phyloP scores from a whole-genome alignment of 1,140 invertebrate genomes.

The Apis laboriosa region DNA sequence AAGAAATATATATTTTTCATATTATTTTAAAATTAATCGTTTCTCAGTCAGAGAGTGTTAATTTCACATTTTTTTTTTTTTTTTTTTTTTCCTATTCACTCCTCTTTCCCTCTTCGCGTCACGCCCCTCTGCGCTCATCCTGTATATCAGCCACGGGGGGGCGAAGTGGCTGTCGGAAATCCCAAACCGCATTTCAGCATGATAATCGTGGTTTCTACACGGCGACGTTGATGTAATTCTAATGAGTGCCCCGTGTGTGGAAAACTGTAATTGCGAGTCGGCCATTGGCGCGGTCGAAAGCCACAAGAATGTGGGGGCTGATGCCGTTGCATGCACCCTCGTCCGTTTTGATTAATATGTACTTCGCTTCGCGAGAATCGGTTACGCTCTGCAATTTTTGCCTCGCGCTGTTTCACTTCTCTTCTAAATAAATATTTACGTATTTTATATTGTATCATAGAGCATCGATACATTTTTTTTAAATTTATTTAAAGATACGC shows the following conservation, averaged over 20 bases:
- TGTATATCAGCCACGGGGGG: slow-evolving; percentile 17
- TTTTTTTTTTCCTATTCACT: no score
- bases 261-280: slow-evolving; percentile 60
- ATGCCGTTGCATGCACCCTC: no score
- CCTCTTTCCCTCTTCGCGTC: background rate
- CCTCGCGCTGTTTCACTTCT: no score
- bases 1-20: no score
- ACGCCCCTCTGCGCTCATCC: background rate
- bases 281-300: background rate
- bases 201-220: slow-evolving; percentile 35
- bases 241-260: slow-evolving; percentile 52
- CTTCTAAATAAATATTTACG: no score
- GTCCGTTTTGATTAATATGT: background rate
- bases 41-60: no score
- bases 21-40: no score
- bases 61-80: no score
- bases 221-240: slow-evolving; percentile 65
- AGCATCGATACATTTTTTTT: no score
- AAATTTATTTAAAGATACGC: no score
- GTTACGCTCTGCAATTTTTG: background rate
- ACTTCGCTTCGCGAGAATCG: background rate
- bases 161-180: slow-evolving; percentile 57
- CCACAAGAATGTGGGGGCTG: background rate
- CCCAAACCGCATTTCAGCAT: slow-evolving; percentile 56
- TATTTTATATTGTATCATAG: no score